phyloP scores from a whole-genome alignment of 2,888 invertebrate genomes.

The Thera britannica region DNA sequence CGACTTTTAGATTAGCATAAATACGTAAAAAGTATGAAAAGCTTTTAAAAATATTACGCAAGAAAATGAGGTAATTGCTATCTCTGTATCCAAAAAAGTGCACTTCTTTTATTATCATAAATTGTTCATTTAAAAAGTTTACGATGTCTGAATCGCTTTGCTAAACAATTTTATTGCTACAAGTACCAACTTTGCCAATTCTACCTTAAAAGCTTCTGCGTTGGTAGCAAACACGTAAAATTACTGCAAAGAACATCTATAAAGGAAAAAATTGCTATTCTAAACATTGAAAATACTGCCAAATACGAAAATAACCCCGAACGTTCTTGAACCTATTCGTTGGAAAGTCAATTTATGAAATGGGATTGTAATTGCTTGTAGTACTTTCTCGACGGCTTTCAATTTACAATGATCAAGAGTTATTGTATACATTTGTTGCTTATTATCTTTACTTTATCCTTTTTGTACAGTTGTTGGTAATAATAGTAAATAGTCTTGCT shows the following conservation, averaged over 20 bases:
- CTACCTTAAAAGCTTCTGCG: conserved; percentile 25
- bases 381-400: conserved; percentile 40
- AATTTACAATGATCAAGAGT: conserved; percentile 35
- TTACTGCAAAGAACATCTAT: conserved; percentile 36
- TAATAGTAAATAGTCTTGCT: conserved; percentile 14
- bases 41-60: conserved; percentile 64
- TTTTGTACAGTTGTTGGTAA: conserved; percentile 1
- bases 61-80: conserved; percentile 54
- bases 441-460: conserved; percentile 28
- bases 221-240: conserved; percentile 28
- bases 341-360: conserved; percentile 53
- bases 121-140: conserved; percentile 41
- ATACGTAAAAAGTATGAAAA: conserved; percentile 61
- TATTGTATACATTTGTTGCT: conserved; percentile 9
- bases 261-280: conserved; percentile 42
- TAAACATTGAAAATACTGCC: conserved; percentile 40
- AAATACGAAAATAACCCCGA: conserved; percentile 25
- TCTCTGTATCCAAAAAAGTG: conserved; percentile 52
- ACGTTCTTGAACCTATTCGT: conserved; percentile 34
- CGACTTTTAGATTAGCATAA: conserved; percentile 65
- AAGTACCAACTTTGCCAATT: conserved; percentile 30
- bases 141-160: conserved; percentile 19
- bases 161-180: conserved; percentile 21
- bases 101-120: conserved; percentile 44
- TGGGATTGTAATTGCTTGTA: conserved; percentile 47